A percentile compares a stretch with the other conserved stretches of the same genome.
Evolutionary conservation across 2,797 vertebrate genomes (phyloP).

Genomic region (Hybognathus amarus): DNA sequence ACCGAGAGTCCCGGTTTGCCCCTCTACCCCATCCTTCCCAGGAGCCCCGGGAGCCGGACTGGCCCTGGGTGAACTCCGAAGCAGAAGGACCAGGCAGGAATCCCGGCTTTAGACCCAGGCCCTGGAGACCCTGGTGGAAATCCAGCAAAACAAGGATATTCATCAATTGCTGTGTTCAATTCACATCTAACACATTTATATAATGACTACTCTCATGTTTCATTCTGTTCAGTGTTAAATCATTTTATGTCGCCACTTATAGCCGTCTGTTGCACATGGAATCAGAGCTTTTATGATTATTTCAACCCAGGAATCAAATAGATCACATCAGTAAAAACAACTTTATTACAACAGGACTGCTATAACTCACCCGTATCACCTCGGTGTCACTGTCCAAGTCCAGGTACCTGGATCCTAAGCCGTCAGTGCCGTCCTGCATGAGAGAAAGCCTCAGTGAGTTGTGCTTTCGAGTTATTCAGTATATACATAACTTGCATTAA

Average conservation of each 20-base stretch:
- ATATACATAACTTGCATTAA: neutral
- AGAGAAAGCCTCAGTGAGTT: neutral
- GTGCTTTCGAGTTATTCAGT: neutral
- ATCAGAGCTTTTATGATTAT: neutral
- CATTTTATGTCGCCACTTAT: neutral
- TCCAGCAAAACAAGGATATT: neutral
- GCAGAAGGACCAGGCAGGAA: constrained; percentile 72
- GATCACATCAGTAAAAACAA: neutral
- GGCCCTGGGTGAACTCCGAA: constrained; percentile 47
- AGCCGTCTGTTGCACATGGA: neutral
- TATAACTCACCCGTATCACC: constrained; percentile 73
- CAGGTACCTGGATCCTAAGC: constrained; percentile 84
- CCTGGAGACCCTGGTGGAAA: constrained; percentile 84
- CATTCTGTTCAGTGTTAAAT: neutral
- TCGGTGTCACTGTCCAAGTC: constrained; percentile 80
- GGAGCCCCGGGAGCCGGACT: constrained; percentile 78
- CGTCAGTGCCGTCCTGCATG: constrained; percentile 77
- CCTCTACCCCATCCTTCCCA: constrained; percentile 79
- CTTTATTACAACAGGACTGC: neutral
- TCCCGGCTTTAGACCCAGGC: constrained; percentile 81
- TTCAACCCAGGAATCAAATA: neutral
- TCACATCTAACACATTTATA: neutral
- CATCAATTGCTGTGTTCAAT: neutral
- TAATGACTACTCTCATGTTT: neutral
- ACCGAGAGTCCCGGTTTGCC: constrained; percentile 85